These are phyloP conservation scores for Paramuricea clavata DNA, from an alignment of 92 coral and sea anemone species.

Conservation along the genomic window DNA sequence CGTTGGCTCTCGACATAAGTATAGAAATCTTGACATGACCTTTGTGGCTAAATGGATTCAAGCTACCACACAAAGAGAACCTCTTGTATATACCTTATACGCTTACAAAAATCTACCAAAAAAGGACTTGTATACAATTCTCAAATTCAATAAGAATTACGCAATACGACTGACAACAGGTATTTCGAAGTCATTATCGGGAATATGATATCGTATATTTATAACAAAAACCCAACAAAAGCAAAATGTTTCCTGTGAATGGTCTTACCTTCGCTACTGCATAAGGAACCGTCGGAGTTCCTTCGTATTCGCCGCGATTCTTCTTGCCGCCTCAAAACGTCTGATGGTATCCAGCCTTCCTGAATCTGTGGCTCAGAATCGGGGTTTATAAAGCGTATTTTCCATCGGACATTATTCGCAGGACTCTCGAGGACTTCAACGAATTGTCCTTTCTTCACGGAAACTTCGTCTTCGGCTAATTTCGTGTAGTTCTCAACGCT, in stretches of 20 bases:
- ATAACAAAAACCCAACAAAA: background rate
- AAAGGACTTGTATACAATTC: background rate
- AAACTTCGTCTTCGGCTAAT: conserved; percentile 91
- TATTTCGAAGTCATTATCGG: background rate
- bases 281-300: conserved; percentile 92
- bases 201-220: background rate
- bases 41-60: background rate
- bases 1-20: no score
- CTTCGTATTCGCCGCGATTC: conserved; percentile 69
- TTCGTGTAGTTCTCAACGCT: conserved; percentile 87
- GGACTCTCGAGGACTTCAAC: conserved; percentile 95
- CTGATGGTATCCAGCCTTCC: conserved; percentile 97
- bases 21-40: background rate
- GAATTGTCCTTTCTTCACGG: conserved; percentile 91
- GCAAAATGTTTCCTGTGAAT: no score
- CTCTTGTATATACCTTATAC: background rate
- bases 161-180: background rate
- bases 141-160: background rate
- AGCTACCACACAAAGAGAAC: background rate
- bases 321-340: conserved; percentile 80
- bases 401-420: conserved; percentile 91
- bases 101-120: background rate
- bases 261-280: conserved; percentile 96
- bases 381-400: conserved; percentile 71
- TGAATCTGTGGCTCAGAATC: conserved; percentile 83